Percentiles rank a stretch among this genome's conserved stretches.
phyloP scores from a whole-genome alignment of 2,888 invertebrate genomes.

The Terebella lapidaria region DNA sequence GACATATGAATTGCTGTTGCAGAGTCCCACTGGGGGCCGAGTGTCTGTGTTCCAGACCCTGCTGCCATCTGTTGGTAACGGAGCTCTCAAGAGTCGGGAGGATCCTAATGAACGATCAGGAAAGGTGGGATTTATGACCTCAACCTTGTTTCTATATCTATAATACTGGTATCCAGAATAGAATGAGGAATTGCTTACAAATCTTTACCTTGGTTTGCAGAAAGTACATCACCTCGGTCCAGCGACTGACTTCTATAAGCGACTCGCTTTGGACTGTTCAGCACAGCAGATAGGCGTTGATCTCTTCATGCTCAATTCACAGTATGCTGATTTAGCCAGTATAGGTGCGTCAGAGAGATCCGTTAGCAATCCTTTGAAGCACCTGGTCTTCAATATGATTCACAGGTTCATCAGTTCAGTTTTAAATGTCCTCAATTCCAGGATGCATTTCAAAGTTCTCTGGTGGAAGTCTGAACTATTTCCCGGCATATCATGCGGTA shows the following conservation, averaged over 20 bases:
- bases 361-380: neutral
- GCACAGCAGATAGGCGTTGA: conserved; percentile 95
- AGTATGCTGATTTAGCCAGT: conserved; percentile 90
- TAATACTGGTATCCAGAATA: too few species aligned
- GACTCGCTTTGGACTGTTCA: conserved; percentile 90
- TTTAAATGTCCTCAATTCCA: conserved; percentile 26
- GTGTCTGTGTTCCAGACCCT: conserved; percentile 90
- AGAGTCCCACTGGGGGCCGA: conserved; percentile 82
- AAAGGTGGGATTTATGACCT: conserved; percentile 54
- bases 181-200: too few species aligned
- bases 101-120: conserved; percentile 77
- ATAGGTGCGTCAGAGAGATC: conserved; percentile 65
- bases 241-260: conserved; percentile 95
- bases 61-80: conserved; percentile 71
- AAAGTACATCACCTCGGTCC: conserved; percentile 84
- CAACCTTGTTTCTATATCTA: neutral
- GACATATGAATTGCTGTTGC: too few species aligned
- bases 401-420: neutral
- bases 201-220: too few species aligned
- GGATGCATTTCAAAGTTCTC: conserved; percentile 89
- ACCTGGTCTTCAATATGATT: neutral
- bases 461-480: conserved; percentile 86
- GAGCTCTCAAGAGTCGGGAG: conserved; percentile 78
- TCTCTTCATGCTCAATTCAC: conserved; percentile 85
- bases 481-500: conserved; percentile 74